Conservation (phyloP, 2,888 invertebrate genomes). For the Hetaerina titia region DNA sequence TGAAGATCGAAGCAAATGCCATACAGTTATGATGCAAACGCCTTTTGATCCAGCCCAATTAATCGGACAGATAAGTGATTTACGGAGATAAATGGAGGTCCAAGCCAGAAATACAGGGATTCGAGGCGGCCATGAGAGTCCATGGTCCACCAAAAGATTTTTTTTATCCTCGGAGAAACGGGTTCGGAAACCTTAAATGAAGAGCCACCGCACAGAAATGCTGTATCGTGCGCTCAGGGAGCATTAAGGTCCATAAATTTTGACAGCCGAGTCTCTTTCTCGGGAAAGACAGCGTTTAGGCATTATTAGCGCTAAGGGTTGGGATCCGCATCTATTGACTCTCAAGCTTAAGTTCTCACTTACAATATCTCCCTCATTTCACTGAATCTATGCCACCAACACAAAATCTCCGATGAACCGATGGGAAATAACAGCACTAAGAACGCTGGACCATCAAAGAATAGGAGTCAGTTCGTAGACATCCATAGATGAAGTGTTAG, state of each 20-base stretch:
- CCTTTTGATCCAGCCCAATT: not conserved
- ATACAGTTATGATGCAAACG: not conserved
- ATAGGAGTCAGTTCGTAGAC: no score
- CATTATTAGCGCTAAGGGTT: not conserved
- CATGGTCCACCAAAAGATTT: not conserved
- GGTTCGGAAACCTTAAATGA: not conserved
- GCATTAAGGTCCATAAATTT: constrained; percentile 35
- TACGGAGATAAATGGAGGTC: not conserved
- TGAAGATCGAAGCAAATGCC: not conserved
- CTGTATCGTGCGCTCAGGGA: not conserved
- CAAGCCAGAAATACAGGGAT: not conserved
- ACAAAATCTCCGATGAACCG: not conserved
- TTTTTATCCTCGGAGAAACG: not conserved
- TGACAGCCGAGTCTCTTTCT: not conserved
- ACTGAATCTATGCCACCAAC: not conserved
- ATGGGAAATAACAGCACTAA: not conserved
- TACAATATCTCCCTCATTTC: constrained; percentile 17
- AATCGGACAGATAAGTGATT: not conserved
- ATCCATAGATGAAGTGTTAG: no score
- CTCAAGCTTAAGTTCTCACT: not conserved
- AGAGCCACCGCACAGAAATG: not conserved
- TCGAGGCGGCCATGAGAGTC: not conserved
- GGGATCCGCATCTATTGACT: not conserved
- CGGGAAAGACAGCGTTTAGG: not conserved
- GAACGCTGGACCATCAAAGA: not conserved